Evolutionary conservation across 2,113 vertebrate species (phyloP).

Genomic region (Paralichthys olivaceus): DNA sequence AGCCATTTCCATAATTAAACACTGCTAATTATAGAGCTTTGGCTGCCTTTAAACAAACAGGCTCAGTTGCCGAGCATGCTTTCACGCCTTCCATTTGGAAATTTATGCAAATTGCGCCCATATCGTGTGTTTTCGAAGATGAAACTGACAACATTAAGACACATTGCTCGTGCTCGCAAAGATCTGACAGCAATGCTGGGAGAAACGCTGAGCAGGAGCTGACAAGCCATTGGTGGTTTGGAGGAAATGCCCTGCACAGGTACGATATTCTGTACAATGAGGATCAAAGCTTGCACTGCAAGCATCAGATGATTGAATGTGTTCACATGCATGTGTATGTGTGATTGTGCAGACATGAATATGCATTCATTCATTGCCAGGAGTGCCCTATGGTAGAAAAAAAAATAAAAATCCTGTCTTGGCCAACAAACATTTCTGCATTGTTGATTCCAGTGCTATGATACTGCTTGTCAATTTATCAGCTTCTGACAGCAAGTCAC

Average conservation of each 20-base stretch:
- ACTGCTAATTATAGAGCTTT: conserved; percentile 96
- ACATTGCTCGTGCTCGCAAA: conserved; percentile 79
- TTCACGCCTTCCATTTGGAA: conserved; percentile 87
- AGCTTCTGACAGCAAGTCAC: conserved; percentile 79
- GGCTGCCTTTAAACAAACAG: conserved; percentile 94
- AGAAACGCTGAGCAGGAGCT: conserved; percentile 37
- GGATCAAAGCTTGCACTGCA: conserved; percentile 55
- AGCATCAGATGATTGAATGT: conserved; percentile 64
- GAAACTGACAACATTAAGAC: conserved; percentile 82
- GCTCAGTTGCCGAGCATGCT: conserved; percentile 83
- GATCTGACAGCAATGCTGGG: conserved; percentile 74
- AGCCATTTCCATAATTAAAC: conserved; percentile 99
- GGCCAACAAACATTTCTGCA: conserved; percentile 70
- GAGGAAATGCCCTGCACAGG: conserved; percentile 65
- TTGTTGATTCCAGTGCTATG: conserved; percentile 76
- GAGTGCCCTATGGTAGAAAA: conserved; percentile 61
- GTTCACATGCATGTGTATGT: conserved; percentile 42
- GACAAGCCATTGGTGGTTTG: conserved; percentile 46
- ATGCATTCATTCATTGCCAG: conserved; percentile 75
- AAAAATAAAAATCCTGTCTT: conserved; percentile 42
- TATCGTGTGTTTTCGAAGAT: conserved; percentile 83
- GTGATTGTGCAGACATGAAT: conserved; percentile 63
- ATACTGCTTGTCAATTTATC: conserved; percentile 82
- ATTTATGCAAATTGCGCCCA: conserved; percentile 87
- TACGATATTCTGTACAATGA: conserved; percentile 48